Evolutionary conservation across 2,888 invertebrate species (phyloP).

Genomic region (Euplexia lucipara): DNA sequence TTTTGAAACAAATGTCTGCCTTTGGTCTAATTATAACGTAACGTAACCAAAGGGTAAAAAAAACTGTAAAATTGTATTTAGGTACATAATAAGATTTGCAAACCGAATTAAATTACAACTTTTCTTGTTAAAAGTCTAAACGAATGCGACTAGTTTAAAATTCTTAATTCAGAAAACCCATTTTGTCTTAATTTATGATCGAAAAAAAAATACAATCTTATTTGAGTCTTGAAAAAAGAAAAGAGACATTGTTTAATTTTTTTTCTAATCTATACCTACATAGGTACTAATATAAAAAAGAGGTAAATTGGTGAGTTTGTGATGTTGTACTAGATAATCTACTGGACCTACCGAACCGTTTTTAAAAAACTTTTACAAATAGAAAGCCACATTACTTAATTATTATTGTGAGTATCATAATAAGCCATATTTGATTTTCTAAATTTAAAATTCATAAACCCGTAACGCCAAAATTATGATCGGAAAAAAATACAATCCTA

Average conservation of each 20-base stretch:
- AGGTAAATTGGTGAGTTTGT: too few species aligned
- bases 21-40: background rate
- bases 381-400: too few species aligned
- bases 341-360: too few species aligned
- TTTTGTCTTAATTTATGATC: conserved; percentile 3
- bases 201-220: background rate
- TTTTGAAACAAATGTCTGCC: background rate
- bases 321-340: too few species aligned
- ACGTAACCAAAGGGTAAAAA: background rate
- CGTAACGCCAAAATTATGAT: too few species aligned
- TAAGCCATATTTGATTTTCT: too few species aligned
- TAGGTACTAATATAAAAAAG: too few species aligned
- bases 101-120: conserved; percentile 12
- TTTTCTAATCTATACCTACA: too few species aligned
- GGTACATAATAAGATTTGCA: conserved; percentile 4
- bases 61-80: background rate
- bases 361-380: too few species aligned
- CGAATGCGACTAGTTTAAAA: conserved; percentile 6
- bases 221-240: background rate
- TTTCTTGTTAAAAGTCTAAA: conserved; percentile 14
- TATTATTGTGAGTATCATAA: too few species aligned
- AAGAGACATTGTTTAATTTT: background rate
- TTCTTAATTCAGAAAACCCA: conserved; percentile 11
- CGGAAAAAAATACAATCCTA: too few species aligned
- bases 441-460: too few species aligned